Conservation (phyloP, 2,888 invertebrate species). For the Tenthredo livida region DNA sequence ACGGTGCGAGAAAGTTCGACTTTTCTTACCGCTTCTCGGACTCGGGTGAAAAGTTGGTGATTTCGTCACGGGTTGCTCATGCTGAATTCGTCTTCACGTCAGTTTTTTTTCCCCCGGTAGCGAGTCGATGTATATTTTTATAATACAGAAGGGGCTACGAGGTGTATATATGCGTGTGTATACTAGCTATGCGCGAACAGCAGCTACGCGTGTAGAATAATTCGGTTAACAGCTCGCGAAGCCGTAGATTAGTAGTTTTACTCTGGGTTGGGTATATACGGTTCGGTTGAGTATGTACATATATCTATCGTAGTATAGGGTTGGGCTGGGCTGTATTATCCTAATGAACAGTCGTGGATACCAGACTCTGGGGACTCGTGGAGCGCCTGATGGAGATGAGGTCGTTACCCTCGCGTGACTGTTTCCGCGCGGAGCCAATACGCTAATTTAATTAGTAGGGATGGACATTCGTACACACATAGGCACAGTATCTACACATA, state of each 20-base stretch:
- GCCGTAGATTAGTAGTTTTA: conserved; percentile 42
- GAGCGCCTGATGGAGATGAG: conserved; percentile 67
- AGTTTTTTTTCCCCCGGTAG: no score
- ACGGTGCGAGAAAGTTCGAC: no score
- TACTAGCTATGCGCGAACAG: neutral
- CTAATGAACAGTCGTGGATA: conserved; percentile 73
- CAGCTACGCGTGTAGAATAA: conserved; percentile 24
- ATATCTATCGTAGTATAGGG: neutral
- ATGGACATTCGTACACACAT: conserved; percentile 58
- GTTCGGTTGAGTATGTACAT: conserved; percentile 3
- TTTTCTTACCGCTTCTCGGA: no score
- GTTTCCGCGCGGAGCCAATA: conserved; percentile 62
- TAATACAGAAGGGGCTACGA: neutral
- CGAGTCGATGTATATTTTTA: neutral
- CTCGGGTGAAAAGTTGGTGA: no score
- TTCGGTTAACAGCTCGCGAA: conserved; percentile 48
- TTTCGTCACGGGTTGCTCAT: no score
- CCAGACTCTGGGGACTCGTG: conserved; percentile 72
- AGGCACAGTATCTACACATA: no score
- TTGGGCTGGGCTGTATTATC: conserved; percentile 70
- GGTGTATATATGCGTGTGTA: neutral
- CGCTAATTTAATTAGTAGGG: conserved; percentile 72
- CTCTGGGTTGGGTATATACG: neutral
- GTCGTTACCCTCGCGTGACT: conserved; percentile 70
- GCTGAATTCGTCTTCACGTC: no score